Evolutionary conservation across 2,113 vertebrate genomes (phyloP), one percentile per base, ranked within the genome.

Genomic region (Oncorhynchus kisutch): DNA sequence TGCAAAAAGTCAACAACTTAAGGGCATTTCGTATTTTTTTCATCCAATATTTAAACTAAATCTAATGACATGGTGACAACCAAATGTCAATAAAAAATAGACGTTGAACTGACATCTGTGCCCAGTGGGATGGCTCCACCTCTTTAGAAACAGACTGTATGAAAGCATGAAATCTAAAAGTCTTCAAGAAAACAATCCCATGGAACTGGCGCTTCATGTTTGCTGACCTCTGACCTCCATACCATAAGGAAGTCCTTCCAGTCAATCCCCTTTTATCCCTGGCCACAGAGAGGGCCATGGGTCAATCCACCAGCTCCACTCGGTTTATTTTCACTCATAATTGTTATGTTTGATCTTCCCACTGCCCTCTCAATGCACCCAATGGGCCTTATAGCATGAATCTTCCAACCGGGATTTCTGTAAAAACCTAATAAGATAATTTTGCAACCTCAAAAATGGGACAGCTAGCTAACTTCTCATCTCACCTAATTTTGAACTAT

Each of bases 301-400:
- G 87, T 86, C 83, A 87, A 85, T 87, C 87, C 87, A 79, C 48
- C 54, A 82, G 81, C 81, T 85, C 76, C 72, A 77, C 73, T 66
- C 80, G 79, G 86, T 89, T 85, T 88, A 88, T 83, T 89, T 83
- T 78, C 81, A 79, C 78, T 86, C 77, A 74, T 81, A 86, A 81
- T 81, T 86, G 84, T 81, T 79, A 81, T 78, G 82, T 88, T 79
- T 83, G 78, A 83, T 84, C 60, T 76, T 59, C 39, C 62, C 76
- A 70, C 74, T 72, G 79, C 59, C 74, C 57, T 57, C 71, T 71
- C 74, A 0, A 3, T 16, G 65, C 48, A 67, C 48, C 64, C 45
- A 18, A 34, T 39, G 9, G 60, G n/a, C 72, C 51, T 54, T 54
- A 18, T 2, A 39, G 39, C 39, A 39, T 39, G 39, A 51, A 51